A percentile compares a stretch with the other conserved stretches of the same genome.
Evolutionary conservation across 2,113 vertebrate species (phyloP).

Genomic region (Aspidoscelis tigris): DNA sequence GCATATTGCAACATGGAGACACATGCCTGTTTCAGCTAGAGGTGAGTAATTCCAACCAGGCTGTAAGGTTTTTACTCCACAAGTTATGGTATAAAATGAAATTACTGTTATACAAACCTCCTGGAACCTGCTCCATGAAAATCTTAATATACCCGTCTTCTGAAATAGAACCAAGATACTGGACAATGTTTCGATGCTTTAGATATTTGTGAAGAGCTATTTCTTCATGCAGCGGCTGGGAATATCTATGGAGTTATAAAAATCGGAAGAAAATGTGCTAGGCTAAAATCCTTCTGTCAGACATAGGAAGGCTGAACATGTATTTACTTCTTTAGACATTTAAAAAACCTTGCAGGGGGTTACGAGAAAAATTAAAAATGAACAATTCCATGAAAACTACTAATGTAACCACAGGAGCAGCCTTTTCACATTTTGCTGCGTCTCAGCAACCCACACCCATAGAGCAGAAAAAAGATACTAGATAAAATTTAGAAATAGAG

Average conservation of each 20-base stretch:
- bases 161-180: constrained; percentile 83
- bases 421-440: background rate
- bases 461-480: background rate
- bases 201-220: constrained; percentile 83
- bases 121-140: constrained; percentile 87
- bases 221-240: constrained; percentile 83
- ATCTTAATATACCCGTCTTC: constrained; percentile 84
- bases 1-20: background rate
- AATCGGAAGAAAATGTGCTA: constrained; percentile 16
- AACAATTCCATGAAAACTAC: background rate
- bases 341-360: no score
- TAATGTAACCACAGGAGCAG: background rate
- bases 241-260: constrained; percentile 66
- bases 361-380: background rate
- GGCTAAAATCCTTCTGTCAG: background rate
- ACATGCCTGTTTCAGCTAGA: background rate
- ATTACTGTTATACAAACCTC: constrained; percentile 74
- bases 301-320: background rate
- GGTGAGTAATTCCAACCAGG: background rate
- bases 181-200: constrained; percentile 83
- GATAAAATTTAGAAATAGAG: background rate
- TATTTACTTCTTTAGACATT: no score
- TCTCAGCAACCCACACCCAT: background rate
- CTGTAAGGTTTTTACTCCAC: background rate
- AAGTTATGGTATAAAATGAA: background rate